Evolutionary conservation across 2,797 vertebrate species (phyloP), one percentile per base, ranked within the genome.

Genomic region (Hapalemur alaotrensis): DNA sequence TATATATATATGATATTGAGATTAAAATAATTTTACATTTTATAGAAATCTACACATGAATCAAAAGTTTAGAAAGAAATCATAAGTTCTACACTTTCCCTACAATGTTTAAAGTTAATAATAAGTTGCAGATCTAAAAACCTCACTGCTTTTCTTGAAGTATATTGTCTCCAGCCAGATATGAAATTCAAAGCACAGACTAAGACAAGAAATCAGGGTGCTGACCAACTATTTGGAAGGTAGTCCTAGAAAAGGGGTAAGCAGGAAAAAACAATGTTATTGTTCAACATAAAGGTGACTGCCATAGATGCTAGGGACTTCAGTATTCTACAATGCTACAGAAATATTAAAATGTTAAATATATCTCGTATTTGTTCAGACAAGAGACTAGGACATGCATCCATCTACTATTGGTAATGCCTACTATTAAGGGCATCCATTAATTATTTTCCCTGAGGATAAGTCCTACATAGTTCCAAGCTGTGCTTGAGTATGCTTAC

Each of bases 1-100:
- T 75, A 30, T 67, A 72, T 43, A 75, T 48, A 57, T 35, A 38
- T 73, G 72, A 57, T 30, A 41, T 2, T 75, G 76, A 50, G 6
- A 78, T 23, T 63, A 88, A 73, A 72, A 46, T 67, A 67, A 82
- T 38, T 57, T 15, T 75, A 48, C 18, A 88, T 82, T 82, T 81
- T 82, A 59, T 43, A 92, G 15, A 92, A 75, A 69, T 75, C 7
- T 67, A 50, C 14, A n/a, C n/a, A 30, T 1, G n/a, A 73, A 57
- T 25, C 1, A 54, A 41, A 73, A 22, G 20, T 65, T 81, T 75
- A 11, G 17, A 54, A 52, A 72, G 17, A 41, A 54, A 65, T 41
- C 3, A 15, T 54, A 63, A 48, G 28, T 50, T 75, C 5, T 72
- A 10, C 5, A 59, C 17, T 50, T 76, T 59, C 11, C 6, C 20